Evolutionary conservation across 2,113 vertebrate species (phyloP).

Genomic region (Leucopsar rothschildi): DNA sequence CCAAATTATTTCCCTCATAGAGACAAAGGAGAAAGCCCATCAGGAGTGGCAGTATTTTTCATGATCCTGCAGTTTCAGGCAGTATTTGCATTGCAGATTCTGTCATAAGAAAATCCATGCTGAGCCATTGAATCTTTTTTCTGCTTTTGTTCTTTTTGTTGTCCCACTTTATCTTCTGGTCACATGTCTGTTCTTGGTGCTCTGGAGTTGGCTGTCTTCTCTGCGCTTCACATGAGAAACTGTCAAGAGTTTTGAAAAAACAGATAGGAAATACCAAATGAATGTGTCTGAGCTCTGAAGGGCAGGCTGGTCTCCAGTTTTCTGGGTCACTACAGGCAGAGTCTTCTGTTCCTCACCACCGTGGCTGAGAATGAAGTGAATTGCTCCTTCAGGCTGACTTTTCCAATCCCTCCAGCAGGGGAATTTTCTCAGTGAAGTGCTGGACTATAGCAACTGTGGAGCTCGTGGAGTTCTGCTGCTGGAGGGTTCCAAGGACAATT

Average conservation of each 20-base stretch:
- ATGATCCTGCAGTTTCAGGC: background rate
- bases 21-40: background rate
- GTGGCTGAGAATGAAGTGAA: background rate
- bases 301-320: background rate
- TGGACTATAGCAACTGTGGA: background rate
- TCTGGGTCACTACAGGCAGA: background rate
- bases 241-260: background rate
- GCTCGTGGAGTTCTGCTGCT: background rate
- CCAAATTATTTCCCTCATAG: background rate
- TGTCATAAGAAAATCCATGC: background rate
- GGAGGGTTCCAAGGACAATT: background rate
- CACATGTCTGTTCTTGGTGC: background rate
- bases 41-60: background rate
- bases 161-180: conserved; percentile 38
- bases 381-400: background rate
- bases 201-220: conserved; percentile 6
- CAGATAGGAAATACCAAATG: background rate
- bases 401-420: background rate
- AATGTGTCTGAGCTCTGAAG: background rate
- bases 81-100: conserved; percentile 48
- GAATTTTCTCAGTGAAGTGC: background rate
- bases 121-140: background rate
- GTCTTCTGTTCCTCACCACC: rapidly evolving
- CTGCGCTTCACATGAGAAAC: background rate
- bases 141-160: conserved; percentile 26